phyloP scores from a whole-genome alignment of 2,113 vertebrate species.

The Cyprinodon brontotheroides region DNA sequence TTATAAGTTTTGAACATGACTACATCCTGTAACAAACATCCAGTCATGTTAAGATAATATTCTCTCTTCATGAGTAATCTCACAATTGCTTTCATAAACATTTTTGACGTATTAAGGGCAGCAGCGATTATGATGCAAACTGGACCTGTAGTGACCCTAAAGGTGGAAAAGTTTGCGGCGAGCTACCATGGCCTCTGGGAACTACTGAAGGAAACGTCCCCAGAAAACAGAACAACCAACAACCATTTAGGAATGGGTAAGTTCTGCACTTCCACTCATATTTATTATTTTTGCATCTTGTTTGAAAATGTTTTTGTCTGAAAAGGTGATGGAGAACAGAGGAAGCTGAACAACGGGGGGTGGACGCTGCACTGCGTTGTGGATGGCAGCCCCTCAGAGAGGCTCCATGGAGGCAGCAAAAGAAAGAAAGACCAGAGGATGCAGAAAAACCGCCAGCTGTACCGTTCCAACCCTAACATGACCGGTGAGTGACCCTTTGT shows the following conservation, averaged over 20 bases:
- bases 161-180: slow-evolving; percentile 91
- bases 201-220: slow-evolving; percentile 82
- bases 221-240: slow-evolving; percentile 82
- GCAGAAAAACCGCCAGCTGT: slow-evolving; percentile 86
- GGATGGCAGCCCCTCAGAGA: slow-evolving; percentile 65
- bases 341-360: slow-evolving; percentile 81
- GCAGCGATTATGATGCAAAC: slow-evolving; percentile 92
- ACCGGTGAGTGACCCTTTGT: slow-evolving; percentile 77
- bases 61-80: not conserved
- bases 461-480: slow-evolving; percentile 91
- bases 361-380: slow-evolving; percentile 73
- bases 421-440: slow-evolving; percentile 81
- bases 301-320: not conserved
- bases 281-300: not conserved
- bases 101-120: slow-evolving; percentile 77
- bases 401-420: slow-evolving; percentile 80
- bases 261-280: not conserved
- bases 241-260: not conserved
- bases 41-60: too few relatives aligned
- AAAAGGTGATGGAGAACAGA: slow-evolving; percentile 71
- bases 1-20: too few relatives aligned
- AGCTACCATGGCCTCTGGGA: slow-evolving; percentile 88
- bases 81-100: not conserved
- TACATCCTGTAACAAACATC: too few relatives aligned
- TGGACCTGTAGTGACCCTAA: slow-evolving; percentile 87